Conservation (phyloP, 2,888 invertebrate species). For the Polyommatus icarus region DNA sequence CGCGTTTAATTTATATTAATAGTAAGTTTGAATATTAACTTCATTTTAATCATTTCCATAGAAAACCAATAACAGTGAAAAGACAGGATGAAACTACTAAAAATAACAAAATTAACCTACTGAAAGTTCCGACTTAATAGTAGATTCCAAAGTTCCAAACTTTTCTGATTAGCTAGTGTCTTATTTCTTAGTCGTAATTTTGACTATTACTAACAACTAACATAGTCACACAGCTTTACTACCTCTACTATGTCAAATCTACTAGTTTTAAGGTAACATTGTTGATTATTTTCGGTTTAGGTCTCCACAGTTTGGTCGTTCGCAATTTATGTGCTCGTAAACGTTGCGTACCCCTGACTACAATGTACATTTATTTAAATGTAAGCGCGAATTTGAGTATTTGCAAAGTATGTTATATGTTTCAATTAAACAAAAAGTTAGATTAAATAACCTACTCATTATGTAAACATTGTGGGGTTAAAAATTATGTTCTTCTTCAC, state of each 20-base stretch:
- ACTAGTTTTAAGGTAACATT: background rate
- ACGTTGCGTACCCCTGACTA: background rate
- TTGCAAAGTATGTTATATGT: background rate
- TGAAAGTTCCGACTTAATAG: too few relatives aligned
- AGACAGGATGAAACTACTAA: too few relatives aligned
- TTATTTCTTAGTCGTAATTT: background rate
- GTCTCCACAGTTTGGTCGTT: background rate
- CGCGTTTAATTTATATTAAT: too few relatives aligned
- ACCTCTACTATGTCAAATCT: background rate
- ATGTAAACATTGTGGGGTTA: too few relatives aligned
- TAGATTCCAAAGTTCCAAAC: too few relatives aligned
- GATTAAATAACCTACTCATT: too few relatives aligned
- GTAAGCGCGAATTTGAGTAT: background rate
- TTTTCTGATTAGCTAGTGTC: background rate
- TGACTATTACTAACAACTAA: background rate
- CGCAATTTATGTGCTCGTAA: background rate
- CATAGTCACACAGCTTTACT: background rate
- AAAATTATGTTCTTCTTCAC: too few relatives aligned
- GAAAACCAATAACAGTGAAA: too few relatives aligned
- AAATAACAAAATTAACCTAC: too few relatives aligned
- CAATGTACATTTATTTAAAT: background rate
- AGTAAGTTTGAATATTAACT: too few relatives aligned
- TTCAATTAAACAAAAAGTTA: background rate
- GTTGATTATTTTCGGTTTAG: constrained; percentile 6
- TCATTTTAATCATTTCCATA: too few relatives aligned